Evolutionary conservation across 2,888 invertebrate genomes (phyloP), one percentile per base, ranked within the genome.

Genomic region (Caenorhabditis sp.): DNA sequence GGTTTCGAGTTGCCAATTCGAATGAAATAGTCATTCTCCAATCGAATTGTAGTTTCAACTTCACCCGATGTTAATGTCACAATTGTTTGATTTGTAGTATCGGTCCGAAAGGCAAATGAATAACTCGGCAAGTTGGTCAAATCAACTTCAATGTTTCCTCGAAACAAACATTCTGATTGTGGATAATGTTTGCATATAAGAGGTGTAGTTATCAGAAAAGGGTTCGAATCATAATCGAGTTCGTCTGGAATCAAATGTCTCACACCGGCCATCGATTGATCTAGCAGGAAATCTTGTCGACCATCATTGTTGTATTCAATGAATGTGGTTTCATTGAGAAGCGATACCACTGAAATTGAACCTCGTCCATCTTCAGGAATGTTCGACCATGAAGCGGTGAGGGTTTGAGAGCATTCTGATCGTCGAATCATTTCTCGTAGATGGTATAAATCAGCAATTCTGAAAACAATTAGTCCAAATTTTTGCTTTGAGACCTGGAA

Each of bases 1-100:
- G 76, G 57, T 37, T 51, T 51, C 27, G 37, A 26, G 0, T 59
- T 62, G 50, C 74, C 76, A 10, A 66, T 58, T 6, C 79, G 65
- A 14, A 80, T 58, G 58, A 78, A 78, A 59, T 73, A 80, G 37
- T 69, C 75, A 57, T 75, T 78, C 31, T 78, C 78, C 26, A 78
- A 36, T 17, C 65, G 63, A 23, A 78, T 61, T 37, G 68, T 66
- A 17, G 63, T 58, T 27, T 55, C 14, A 4, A n/a, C 63, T 14
- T 64, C 59, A 0, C 63, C 69, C 36, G 66, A 67, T 24, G 61
- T 59, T 23, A 78, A 66, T 21, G 68, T 54, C 49, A 79, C 63
- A 14, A 79, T 63, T 53, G 72, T 75, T 58, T 79, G 79, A 50
- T 77, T 76, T 27, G 77, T 63, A 4, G 60, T 49, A 53, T 77